Percentiles rank a stretch among this genome's conserved stretches.
Conservation (phyloP, 2,797 vertebrate species). For the Taenioides sp. region DNA sequence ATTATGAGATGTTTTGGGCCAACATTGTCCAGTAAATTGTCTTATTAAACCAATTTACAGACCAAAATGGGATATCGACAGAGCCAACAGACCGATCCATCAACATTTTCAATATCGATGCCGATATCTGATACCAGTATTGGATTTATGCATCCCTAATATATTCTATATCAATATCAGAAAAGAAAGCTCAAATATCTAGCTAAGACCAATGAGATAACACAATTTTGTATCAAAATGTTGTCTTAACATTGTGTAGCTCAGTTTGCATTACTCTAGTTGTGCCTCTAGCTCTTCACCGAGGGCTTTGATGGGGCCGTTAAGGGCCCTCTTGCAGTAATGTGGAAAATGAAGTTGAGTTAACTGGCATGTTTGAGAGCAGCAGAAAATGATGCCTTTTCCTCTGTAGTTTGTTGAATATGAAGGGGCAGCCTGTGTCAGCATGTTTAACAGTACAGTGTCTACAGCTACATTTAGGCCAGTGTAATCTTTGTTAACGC, state of each 20-base stretch:
- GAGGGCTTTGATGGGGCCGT: conserved; percentile 26
- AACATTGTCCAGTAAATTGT: too few relatives aligned
- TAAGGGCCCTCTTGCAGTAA: conserved; percentile 13
- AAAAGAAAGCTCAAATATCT: neutral
- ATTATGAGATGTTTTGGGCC: too few relatives aligned
- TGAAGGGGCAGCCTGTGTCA: neutral
- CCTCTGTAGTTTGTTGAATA: conserved; percentile 2
- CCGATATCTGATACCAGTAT: too few relatives aligned
- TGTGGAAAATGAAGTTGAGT: conserved; percentile 13
- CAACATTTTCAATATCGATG: too few relatives aligned
- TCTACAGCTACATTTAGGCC: neutral
- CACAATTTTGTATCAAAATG: neutral
- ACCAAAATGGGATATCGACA: too few relatives aligned
- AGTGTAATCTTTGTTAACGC: conserved; percentile 5
- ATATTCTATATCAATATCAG: neutral
- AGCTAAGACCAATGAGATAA: neutral
- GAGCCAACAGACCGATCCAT: too few relatives aligned
- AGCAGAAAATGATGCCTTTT: conserved; percentile 2
- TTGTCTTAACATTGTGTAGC: neutral
- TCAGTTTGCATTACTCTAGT: neutral
- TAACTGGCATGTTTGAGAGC: neutral
- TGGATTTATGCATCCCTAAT: too few relatives aligned
- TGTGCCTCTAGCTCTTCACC: conserved; percentile 31
- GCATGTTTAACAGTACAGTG: conserved; percentile 3
- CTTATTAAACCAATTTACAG: too few relatives aligned